phyloP scores from a whole-genome alignment of 2,888 invertebrate genomes.

The Drosophila birchii region DNA sequence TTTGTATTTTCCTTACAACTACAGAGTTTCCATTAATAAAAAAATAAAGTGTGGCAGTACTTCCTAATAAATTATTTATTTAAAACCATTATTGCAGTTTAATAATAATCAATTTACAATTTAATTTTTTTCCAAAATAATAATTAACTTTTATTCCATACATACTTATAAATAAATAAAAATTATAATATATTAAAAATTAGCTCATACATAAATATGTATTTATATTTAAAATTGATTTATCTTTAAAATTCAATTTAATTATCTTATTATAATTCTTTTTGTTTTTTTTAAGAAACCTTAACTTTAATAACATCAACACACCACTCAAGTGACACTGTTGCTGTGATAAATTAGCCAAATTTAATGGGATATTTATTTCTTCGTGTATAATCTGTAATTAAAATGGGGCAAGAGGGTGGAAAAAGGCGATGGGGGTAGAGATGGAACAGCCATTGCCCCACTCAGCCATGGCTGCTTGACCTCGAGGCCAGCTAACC shows the following conservation, averaged over 20 bases:
- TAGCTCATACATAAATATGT: too few relatives aligned
- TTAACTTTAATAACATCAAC: neutral
- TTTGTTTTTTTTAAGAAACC: neutral
- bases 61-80: too few relatives aligned
- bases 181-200: too few relatives aligned
- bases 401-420: conserved; percentile 48
- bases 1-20: too few relatives aligned
- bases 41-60: too few relatives aligned
- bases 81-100: too few relatives aligned
- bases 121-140: neutral
- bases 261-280: neutral
- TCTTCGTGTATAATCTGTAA: conserved; percentile 44
- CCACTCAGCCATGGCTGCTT: conserved; percentile 43
- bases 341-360: conserved; percentile 2
- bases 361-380: conserved; percentile 2
- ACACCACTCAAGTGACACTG: neutral
- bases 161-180: too few relatives aligned
- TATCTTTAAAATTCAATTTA: too few relatives aligned
- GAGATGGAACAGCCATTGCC: conserved; percentile 5
- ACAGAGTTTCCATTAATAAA: too few relatives aligned
- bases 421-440: neutral
- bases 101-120: too few relatives aligned
- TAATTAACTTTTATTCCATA: too few relatives aligned
- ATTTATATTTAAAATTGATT: too few relatives aligned
- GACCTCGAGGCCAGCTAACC: conserved; percentile 41